Evolutionary conservation across 2,113 vertebrate genomes (phyloP).

Genomic region (Zingel zingel): DNA sequence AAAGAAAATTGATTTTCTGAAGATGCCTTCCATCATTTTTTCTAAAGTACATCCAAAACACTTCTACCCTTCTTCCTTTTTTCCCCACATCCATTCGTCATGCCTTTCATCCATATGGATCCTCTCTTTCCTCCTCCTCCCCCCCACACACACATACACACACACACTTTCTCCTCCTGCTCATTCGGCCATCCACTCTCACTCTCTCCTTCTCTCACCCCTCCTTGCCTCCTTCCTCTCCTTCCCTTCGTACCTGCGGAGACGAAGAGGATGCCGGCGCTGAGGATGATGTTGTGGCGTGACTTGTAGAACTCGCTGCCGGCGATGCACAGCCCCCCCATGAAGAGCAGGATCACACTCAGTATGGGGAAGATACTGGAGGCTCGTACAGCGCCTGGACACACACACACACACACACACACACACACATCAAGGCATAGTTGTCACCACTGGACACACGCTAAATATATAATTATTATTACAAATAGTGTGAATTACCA

Average conservation of each 20-base stretch:
- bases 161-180: background rate
- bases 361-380: constrained; percentile 99
- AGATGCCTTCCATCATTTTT: background rate
- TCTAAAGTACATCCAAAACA: background rate
- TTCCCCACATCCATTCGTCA: no score
- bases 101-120: background rate
- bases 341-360: constrained; percentile 99
- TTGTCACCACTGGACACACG: background rate
- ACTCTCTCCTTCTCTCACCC: background rate
- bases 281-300: constrained; percentile 99
- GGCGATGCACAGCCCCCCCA: constrained; percentile 98
- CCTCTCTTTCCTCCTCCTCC: background rate
- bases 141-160: background rate
- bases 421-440: background rate
- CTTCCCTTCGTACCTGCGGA: constrained; percentile 89
- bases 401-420: constrained; percentile 20
- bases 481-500: background rate
- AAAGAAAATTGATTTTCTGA: constrained; percentile 9
- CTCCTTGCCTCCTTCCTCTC: background rate
- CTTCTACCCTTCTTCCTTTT: background rate
- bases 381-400: constrained; percentile 95
- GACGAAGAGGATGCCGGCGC: constrained; percentile 96
- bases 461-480: background rate
- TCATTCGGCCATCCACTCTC: background rate
- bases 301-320: constrained; percentile 99